These are phyloP conservation scores for Drosophila anomelani DNA, from an alignment of 2,888 invertebrate genomes.

Conservation along the genomic window DNA sequence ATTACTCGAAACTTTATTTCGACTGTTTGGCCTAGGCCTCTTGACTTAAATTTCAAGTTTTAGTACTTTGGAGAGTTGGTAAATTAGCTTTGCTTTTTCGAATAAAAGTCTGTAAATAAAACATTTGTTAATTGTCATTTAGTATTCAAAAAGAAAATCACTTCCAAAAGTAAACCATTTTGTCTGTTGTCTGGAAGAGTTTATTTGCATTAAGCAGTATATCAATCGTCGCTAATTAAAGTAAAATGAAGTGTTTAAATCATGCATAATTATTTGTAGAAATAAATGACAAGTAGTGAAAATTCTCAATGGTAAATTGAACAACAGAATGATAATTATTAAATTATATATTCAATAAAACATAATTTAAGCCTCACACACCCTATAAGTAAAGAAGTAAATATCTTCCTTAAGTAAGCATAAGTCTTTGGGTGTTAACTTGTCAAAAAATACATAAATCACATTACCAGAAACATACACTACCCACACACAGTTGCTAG, in stretches of 20 bases:
- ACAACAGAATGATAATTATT: neutral
- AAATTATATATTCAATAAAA: slow-evolving; percentile 7
- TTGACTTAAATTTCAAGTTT: slow-evolving; percentile 5
- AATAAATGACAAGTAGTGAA: neutral
- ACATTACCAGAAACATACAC: slow-evolving; percentile 17
- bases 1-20: slow-evolving; percentile 34
- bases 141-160: neutral
- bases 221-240: no score
- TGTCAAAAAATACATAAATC: slow-evolving; percentile 20
- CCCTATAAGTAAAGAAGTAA: neutral
- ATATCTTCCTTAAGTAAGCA: slow-evolving; percentile 2
- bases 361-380: neutral
- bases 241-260: neutral
- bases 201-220: neutral
- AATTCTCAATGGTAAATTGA: neutral
- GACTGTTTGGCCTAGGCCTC: slow-evolving; percentile 14
- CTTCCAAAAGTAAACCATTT: neutral
- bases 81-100: neutral
- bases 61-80: slow-evolving; percentile 4
- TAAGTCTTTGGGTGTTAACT: slow-evolving; percentile 21
- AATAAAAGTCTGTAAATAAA: slow-evolving; percentile 8
- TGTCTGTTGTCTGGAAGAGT: neutral
- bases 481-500: neutral
- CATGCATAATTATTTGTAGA: neutral
- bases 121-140: neutral